Evolutionary conservation across 2,113 vertebrate species (phyloP), one percentile per base, ranked within the genome.

Genomic region (Pelobates fuscus): DNA sequence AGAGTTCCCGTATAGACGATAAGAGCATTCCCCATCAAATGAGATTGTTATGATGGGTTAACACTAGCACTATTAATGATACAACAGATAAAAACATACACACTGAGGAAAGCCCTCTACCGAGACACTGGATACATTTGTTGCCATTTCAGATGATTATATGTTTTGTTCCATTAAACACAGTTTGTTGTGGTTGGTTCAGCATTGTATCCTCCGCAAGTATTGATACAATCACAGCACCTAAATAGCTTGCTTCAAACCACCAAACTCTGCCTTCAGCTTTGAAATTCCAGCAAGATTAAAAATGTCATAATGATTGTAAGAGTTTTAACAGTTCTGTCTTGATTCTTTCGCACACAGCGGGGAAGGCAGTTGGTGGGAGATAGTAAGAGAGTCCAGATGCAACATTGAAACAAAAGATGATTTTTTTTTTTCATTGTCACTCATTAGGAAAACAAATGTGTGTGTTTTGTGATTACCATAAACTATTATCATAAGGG

Each of bases 301-400:
- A 75, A 59, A 67, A 67, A 30, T 67, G 63, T 60, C 63, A 59
- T 76, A 60, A 60, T 76, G 63, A 76, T 49, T 59, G 72, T 76
- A 55, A 46, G 44, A 1, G 25, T 60, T 58, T 12, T 58, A 23
- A 17, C 72, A 57, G 32, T 63, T 49, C 25, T 30, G 20, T 27
- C 63, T 59, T 10, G 24, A 23, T 30, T 30, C 63, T 76, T 17
- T 67, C 37, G 17, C 8, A 14, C 52, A 4, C 71, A 32, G 72
- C 72, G 5, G 63, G 68, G n/a, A 20, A 5, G 63, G 30, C 12
- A 52, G 12, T 67, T 30, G 43, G 54, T 43, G 63, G 37, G 66
- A 67, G 63, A 76, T 7, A 15, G 52, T 18, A 41, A 55, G 21
- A 44, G 30, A 44, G 49, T 29, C 15, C 21, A 58, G 7, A 49